Conservation (phyloP, 2,888 invertebrate species). For the Apodemia mormo region DNA sequence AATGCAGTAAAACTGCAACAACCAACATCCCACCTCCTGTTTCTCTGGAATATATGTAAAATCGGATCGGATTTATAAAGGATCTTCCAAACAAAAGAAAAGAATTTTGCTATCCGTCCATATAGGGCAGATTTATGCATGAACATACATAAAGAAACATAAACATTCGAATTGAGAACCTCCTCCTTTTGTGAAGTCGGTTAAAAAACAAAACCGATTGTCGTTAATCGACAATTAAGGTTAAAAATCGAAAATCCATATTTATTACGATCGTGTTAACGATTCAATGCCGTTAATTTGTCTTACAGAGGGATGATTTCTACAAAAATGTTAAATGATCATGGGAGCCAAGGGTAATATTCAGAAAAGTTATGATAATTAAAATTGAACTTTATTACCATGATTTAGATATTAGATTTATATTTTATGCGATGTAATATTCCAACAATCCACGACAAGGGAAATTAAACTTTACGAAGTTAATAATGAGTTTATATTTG, state of each 20-base stretch:
- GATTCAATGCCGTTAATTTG: not conserved
- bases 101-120: too few relatives aligned
- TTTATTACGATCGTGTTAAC: not conserved
- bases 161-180: too few relatives aligned
- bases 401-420: not conserved
- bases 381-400: not conserved
- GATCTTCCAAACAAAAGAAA: too few relatives aligned
- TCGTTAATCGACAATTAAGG: not conserved
- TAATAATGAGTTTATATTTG: not conserved
- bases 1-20: too few relatives aligned
- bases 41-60: too few relatives aligned
- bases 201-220: too few relatives aligned
- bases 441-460: not conserved
- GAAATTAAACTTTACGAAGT: not conserved
- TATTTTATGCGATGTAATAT: not conserved
- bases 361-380: not conserved
- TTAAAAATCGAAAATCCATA: not conserved
- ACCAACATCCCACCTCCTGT: too few relatives aligned
- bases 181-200: too few relatives aligned
- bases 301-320: not conserved
- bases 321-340: slow-evolving; percentile 1
- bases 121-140: too few relatives aligned
- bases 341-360: not conserved
- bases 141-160: too few relatives aligned
- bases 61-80: too few relatives aligned